phyloP scores from a whole-genome alignment of 2,888 invertebrate species.

The Amaurobius ferox region DNA sequence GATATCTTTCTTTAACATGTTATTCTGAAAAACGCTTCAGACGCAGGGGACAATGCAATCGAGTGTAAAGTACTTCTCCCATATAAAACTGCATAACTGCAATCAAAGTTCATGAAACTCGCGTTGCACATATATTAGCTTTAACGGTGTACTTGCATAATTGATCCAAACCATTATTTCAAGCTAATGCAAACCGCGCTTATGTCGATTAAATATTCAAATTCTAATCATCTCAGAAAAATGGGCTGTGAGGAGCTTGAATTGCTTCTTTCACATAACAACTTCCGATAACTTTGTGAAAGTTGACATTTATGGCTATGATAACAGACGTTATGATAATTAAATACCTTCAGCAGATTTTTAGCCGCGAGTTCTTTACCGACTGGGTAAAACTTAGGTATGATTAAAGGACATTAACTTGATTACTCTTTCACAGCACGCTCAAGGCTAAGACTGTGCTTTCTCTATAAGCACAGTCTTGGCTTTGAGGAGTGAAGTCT shows the following conservation, averaged over 20 bases:
- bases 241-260: background rate
- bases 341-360: background rate
- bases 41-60: no score
- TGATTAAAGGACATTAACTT: background rate
- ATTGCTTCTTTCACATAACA: constrained; percentile 28
- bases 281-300: constrained; percentile 27
- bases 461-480: no score
- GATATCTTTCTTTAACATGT: no score
- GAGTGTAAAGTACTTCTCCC: no score
- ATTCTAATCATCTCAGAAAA: constrained; percentile 27
- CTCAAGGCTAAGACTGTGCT: no score
- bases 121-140: constrained; percentile 11
- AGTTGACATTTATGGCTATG: constrained; percentile 29
- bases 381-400: background rate
- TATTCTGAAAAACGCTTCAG: no score
- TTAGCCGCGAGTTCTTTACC: background rate
- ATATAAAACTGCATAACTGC: no score
- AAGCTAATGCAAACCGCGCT: background rate
- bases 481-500: no score
- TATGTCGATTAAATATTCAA: constrained; percentile 28
- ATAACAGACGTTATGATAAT: constrained; percentile 28
- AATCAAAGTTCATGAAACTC: no score
- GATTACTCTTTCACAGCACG: no score
- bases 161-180: constrained; percentile 33
- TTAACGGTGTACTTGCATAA: constrained; percentile 25